Conservation (phyloP, 2,888 invertebrate genomes). For the Drosophila parthenogenetica region DNA sequence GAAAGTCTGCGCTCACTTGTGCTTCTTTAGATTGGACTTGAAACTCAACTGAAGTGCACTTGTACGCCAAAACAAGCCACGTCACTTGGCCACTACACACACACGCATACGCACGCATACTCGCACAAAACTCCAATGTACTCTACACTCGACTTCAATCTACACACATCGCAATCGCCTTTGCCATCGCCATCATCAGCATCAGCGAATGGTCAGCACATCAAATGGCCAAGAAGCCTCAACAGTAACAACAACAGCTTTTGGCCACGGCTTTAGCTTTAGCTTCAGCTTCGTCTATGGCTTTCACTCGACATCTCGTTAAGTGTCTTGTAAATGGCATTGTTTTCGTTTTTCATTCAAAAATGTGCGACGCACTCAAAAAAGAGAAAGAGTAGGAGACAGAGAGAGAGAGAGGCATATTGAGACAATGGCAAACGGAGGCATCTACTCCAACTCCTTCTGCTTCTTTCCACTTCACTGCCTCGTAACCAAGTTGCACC, state of each 20-base stretch:
- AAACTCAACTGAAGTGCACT: slow-evolving; percentile 79
- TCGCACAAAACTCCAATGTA: slow-evolving; percentile 19
- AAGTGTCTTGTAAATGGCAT: slow-evolving; percentile 83
- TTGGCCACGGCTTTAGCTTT: slow-evolving; percentile 37
- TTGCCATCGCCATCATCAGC: slow-evolving; percentile 36
- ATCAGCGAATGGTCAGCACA: slow-evolving; percentile 56
- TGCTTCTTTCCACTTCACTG: slow-evolving; percentile 3
- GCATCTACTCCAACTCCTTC: slow-evolving; percentile 18
- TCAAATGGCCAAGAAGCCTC: slow-evolving; percentile 57
- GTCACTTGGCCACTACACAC: slow-evolving; percentile 75
- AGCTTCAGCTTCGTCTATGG: slow-evolving; percentile 45
- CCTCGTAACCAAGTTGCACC: slow-evolving; percentile 52
- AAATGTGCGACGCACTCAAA: slow-evolving; percentile 62
- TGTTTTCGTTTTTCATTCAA: slow-evolving; percentile 79
- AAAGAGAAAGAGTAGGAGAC: background rate
- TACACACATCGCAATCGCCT: slow-evolving; percentile 40
- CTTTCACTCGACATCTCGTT: slow-evolving; percentile 74
- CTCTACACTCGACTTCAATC: slow-evolving; percentile 48
- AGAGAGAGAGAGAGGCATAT: background rate
- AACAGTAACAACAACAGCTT: slow-evolving; percentile 49
- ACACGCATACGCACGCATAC: slow-evolving; percentile 25
- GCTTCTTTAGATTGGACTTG: slow-evolving; percentile 80
- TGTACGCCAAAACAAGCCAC: slow-evolving; percentile 79
- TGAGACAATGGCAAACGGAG: slow-evolving; percentile 41
- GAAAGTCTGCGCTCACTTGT: slow-evolving; percentile 78